A percentile compares a stretch with the other conserved stretches of the same genome.
Conservation (phyloP, 2,888 invertebrate species). For the Liodrosophila aerea region DNA sequence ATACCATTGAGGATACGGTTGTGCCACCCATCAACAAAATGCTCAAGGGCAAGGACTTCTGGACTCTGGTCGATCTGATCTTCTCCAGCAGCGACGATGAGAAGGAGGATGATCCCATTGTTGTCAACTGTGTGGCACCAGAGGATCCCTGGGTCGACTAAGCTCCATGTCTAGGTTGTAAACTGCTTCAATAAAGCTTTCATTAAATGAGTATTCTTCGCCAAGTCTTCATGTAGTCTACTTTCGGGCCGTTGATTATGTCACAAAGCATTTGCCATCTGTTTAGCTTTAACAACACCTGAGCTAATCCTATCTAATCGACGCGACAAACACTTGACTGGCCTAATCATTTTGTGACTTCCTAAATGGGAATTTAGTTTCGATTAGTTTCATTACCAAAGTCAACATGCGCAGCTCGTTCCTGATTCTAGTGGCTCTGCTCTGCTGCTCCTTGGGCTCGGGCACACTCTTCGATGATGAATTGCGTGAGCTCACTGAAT, state of each 20-base stretch:
- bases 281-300: conserved; percentile 24
- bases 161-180: conserved; percentile 20
- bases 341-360: conserved; percentile 37
- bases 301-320: conserved; percentile 58
- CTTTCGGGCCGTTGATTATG: conserved; percentile 47
- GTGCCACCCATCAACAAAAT: conserved; percentile 70
- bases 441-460: conserved; percentile 45
- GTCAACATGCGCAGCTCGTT: conserved; percentile 45
- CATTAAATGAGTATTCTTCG: conserved; percentile 4
- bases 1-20: conserved; percentile 68
- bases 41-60: conserved; percentile 78
- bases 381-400: conserved; percentile 20
- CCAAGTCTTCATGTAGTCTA: conserved; percentile 30
- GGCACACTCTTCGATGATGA: conserved; percentile 72
- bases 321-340: conserved; percentile 30
- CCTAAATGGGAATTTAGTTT: neutral
- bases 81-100: conserved; percentile 62
- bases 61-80: conserved; percentile 69
- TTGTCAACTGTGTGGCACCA: conserved; percentile 66
- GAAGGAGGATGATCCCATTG: conserved; percentile 73
- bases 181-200: conserved; percentile 11
- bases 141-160: conserved; percentile 77
- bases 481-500: conserved; percentile 73
- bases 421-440: conserved; percentile 30
- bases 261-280: conserved; percentile 17